Conservation (phyloP, 2,797 vertebrate genomes). For the Oreochromis grahami region DNA sequence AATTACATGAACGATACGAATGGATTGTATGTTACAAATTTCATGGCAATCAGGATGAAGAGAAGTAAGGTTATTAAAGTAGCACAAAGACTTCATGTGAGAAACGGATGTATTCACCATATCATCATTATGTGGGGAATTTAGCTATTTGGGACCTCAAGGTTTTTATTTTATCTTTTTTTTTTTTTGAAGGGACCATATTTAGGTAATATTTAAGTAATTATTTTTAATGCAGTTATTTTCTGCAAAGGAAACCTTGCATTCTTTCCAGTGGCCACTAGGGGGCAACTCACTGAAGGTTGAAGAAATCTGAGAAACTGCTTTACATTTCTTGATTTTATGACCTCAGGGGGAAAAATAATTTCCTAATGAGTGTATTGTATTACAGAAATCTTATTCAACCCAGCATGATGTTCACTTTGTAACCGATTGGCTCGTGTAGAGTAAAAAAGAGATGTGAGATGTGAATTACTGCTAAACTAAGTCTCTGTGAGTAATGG, state of each 20-base stretch:
- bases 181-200: not conserved
- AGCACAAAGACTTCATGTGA: not conserved
- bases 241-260: not conserved
- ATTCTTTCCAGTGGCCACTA: not conserved
- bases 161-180: not conserved
- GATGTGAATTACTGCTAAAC: not conserved
- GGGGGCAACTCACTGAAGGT: not conserved
- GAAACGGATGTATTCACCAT: not conserved
- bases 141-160: not conserved
- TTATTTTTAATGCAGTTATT: not conserved
- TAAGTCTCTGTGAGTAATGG: not conserved
- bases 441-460: not conserved
- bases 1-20: rapidly evolving
- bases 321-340: not conserved
- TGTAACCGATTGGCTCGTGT: not conserved
- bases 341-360: rapidly evolving
- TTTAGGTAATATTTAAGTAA: not conserved
- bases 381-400: not conserved
- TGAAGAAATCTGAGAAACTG: not conserved
- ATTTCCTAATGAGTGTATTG: not conserved
- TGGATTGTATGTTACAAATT: not conserved
- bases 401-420: not conserved
- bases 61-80: not conserved
- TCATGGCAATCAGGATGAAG: not conserved
- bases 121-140: rapidly evolving